phyloP scores from a whole-genome alignment of 1,140 invertebrate genomes.

The Grapholita molesta region DNA sequence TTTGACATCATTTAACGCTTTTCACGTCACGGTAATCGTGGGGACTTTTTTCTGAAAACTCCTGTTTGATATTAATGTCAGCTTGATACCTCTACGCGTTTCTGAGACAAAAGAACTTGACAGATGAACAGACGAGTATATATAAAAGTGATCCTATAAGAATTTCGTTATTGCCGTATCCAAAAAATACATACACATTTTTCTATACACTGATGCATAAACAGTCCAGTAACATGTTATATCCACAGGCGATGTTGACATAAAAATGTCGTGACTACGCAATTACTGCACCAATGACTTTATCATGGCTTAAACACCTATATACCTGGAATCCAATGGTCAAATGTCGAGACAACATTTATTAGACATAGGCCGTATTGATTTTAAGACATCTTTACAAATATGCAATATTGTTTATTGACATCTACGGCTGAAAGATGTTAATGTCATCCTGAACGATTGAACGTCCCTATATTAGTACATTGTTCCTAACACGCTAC shows the following conservation, averaged over 20 bases:
- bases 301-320: background rate
- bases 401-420: conserved; percentile 10
- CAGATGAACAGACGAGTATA: no score
- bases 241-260: background rate
- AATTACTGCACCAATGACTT: background rate
- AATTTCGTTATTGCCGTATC: no score
- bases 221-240: background rate
- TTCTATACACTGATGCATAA: no score
- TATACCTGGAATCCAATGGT: background rate
- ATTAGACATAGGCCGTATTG: background rate
- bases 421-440: background rate
- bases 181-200: no score
- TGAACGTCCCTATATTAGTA: conserved; percentile 4
- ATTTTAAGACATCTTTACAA: background rate
- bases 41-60: no score
- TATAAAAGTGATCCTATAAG: no score
- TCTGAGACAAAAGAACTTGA: no score
- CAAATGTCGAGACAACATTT: background rate
- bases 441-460: background rate
- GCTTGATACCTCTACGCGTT: no score
- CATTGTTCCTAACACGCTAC: background rate
- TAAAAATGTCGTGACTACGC: conserved; percentile 2
- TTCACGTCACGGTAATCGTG: no score
- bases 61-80: no score
- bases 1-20: no score